Conservation (phyloP, 1,140 invertebrate species). For the Meteorus sp. region DNA sequence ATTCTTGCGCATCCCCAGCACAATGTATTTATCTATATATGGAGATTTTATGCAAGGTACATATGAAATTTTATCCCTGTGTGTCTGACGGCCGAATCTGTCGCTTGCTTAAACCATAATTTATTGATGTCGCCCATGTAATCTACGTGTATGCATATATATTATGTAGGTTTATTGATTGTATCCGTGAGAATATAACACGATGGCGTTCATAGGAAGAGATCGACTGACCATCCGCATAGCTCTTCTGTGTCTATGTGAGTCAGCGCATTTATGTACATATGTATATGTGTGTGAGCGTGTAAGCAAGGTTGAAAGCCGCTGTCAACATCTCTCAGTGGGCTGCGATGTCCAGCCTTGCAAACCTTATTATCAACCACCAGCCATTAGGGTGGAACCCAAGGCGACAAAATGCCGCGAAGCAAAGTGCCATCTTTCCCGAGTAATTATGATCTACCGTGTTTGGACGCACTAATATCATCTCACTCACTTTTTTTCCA, state of each 20-base stretch:
- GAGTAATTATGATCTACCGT: conserved; percentile 52
- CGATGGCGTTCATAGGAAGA: conserved; percentile 12
- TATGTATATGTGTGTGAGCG: no score
- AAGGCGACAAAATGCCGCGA: conserved; percentile 59
- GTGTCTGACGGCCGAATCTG: no score
- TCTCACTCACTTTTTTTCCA: conserved; percentile 43
- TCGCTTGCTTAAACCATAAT: neutral
- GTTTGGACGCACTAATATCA: conserved; percentile 37
- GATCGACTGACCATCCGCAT: conserved; percentile 16
- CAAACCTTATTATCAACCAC: conserved; percentile 60
- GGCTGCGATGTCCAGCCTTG: conserved; percentile 48
- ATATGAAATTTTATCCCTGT: no score
- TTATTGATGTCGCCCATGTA: neutral
- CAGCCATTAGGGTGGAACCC: conserved; percentile 55
- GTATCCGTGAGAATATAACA: no score
- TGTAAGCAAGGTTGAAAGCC: conserved; percentile 58
- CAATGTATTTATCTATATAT: no score
- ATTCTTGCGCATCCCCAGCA: no score
- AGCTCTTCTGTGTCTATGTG: conserved; percentile 11
- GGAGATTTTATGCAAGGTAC: no score
- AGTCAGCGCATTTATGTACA: no score
- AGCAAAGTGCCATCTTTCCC: conserved; percentile 59
- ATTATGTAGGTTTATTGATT: no score
- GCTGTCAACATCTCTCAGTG: conserved; percentile 60
- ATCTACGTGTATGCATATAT: no score